These are phyloP conservation scores for Cheilosia grossa DNA, from an alignment of 2,888 invertebrate species.

Conservation along the genomic window DNA sequence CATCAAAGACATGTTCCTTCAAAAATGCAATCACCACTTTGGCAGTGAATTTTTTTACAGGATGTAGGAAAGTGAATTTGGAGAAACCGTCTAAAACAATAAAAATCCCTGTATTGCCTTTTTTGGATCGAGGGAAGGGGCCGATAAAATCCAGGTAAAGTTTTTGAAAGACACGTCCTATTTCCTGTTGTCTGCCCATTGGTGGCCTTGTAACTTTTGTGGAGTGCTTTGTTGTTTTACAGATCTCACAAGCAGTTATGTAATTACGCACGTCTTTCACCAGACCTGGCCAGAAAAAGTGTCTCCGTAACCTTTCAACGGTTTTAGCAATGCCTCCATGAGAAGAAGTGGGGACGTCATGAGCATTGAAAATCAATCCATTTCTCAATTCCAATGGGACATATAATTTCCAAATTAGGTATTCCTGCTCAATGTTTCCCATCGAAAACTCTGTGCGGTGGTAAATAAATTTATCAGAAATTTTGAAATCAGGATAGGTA, in stretches of 20 bases:
- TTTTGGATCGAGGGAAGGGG: not conserved
- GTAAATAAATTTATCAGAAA: not conserved
- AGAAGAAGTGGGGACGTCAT: not conserved
- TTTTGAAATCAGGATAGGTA: not conserved
- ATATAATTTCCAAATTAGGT: not conserved
- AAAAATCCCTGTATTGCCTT: not conserved
- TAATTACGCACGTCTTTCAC: not conserved
- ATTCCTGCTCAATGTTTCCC: not conserved
- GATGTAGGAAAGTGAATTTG: not conserved
- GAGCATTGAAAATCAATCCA: not conserved
- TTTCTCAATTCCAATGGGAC: not conserved
- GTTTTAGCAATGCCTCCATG: constrained; percentile 5
- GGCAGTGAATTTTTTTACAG: not conserved
- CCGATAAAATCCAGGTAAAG: not conserved
- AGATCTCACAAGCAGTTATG: not conserved
- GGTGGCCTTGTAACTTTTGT: not conserved
- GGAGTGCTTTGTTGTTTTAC: not conserved
- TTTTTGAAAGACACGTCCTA: not conserved
- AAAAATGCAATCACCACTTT: not conserved
- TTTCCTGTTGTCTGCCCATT: not conserved
- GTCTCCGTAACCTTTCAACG: not conserved
- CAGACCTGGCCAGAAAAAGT: not conserved
- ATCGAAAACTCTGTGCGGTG: not conserved
- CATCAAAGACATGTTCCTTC: constrained; percentile 2
- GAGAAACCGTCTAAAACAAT: not conserved